Conservation (phyloP, 2,888 invertebrate species). For the Drosophila melanosoma region DNA sequence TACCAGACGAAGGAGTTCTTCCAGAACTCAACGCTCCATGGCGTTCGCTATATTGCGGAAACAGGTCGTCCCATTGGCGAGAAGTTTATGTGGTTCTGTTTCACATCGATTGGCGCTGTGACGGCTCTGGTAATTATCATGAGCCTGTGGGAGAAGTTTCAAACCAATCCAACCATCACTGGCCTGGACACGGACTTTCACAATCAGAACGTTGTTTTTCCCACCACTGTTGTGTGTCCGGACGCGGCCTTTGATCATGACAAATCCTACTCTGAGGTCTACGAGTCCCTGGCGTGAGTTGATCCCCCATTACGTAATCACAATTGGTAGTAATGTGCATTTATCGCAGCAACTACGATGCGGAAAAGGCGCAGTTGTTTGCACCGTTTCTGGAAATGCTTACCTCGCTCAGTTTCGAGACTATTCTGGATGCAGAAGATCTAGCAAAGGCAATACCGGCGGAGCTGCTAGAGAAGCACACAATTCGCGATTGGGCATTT, state of each 20-base stretch:
- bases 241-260: conserved; percentile 86
- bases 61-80: conserved; percentile 90
- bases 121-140: conserved; percentile 91
- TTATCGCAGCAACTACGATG: conserved; percentile 74
- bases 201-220: conserved; percentile 92
- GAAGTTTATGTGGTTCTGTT: conserved; percentile 93
- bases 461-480: conserved; percentile 63
- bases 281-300: conserved; percentile 79
- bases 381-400: conserved; percentile 83
- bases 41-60: conserved; percentile 92
- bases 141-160: conserved; percentile 93
- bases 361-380: conserved; percentile 60
- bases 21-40: conserved; percentile 91
- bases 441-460: conserved; percentile 64
- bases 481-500: conserved; percentile 81
- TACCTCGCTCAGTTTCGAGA: conserved; percentile 84
- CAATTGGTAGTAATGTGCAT: neutral
- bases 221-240: conserved; percentile 89
- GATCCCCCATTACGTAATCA: neutral
- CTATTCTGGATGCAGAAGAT: conserved; percentile 75
- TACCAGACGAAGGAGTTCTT: conserved; percentile 91
- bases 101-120: conserved; percentile 89
- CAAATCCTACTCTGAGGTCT: conserved; percentile 74
- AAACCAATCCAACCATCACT: conserved; percentile 93
- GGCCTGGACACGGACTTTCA: conserved; percentile 93